Conservation (phyloP, 1,140 invertebrate species). For the Drosophila obscura region DNA sequence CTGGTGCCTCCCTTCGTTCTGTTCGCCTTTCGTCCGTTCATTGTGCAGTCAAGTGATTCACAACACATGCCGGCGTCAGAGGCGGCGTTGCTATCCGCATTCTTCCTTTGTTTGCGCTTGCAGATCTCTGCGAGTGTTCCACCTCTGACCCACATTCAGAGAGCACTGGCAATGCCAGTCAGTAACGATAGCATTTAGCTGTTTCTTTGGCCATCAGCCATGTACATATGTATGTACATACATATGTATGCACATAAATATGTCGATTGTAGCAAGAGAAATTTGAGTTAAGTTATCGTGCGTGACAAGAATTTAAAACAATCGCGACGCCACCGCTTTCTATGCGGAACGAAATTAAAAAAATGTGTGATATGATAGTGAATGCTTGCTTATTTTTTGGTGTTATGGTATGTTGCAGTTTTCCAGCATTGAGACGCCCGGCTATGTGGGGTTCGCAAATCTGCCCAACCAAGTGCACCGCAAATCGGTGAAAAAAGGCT, state of each 20-base stretch:
- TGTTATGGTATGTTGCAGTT: slow-evolving; percentile 85
- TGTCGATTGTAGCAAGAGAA: slow-evolving; percentile 8
- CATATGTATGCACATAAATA: slow-evolving; percentile 4
- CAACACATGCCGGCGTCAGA: slow-evolving; percentile 36
- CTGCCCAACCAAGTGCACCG: slow-evolving; percentile 97
- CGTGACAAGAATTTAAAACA: slow-evolving; percentile 12
- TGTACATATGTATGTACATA: slow-evolving; percentile 8
- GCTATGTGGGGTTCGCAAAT: slow-evolving; percentile 97
- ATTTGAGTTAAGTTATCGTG: slow-evolving; percentile 4
- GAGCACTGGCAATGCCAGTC: neutral
- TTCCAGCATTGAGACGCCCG: slow-evolving; percentile 91
- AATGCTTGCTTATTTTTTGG: slow-evolving; percentile 16
- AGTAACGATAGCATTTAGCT: slow-evolving; percentile 1
- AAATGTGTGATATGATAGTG: neutral
- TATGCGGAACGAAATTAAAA: neutral
- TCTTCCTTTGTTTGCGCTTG: slow-evolving; percentile 39
- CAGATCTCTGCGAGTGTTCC: slow-evolving; percentile 1
- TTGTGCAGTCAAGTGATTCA: slow-evolving; percentile 39
- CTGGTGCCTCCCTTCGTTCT: slow-evolving; percentile 9
- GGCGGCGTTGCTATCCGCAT: slow-evolving; percentile 15
- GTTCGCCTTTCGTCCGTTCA: neutral
- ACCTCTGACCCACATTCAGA: slow-evolving; percentile 30
- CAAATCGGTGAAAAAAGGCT: slow-evolving; percentile 98
- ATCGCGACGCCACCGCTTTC: slow-evolving; percentile 2
- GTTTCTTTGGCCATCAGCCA: slow-evolving; percentile 31